Conservation (phyloP, 1,140 invertebrate species). For the Idris sp. region DNA sequence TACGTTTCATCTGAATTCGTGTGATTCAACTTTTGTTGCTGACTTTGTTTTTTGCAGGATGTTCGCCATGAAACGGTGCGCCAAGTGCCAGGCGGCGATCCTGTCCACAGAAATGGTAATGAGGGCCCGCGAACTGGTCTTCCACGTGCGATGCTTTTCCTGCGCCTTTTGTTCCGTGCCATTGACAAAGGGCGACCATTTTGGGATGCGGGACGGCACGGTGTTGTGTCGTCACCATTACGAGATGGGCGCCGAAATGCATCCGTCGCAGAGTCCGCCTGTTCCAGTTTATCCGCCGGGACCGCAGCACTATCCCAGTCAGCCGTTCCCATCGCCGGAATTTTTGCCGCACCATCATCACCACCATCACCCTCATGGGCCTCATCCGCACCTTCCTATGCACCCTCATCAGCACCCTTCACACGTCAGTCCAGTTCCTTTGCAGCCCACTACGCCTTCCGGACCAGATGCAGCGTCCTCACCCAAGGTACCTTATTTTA, state of each 20-base stretch:
- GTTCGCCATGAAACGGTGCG: slow-evolving; percentile 90
- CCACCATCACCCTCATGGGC: slow-evolving; percentile 72
- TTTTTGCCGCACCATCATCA: slow-evolving; percentile 77
- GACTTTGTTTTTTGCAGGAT: slow-evolving; percentile 82
- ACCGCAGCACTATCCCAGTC: slow-evolving; percentile 78
- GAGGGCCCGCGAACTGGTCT: slow-evolving; percentile 94
- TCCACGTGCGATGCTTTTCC: slow-evolving; percentile 96
- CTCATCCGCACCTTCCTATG: slow-evolving; percentile 76
- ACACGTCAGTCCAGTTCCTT: slow-evolving; percentile 74
- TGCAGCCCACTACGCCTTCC: slow-evolving; percentile 71
- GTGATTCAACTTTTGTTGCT: slow-evolving; percentile 24
- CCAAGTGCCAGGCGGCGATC: slow-evolving; percentile 92
- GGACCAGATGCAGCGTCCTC: slow-evolving; percentile 69
- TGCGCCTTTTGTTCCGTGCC: slow-evolving; percentile 93
- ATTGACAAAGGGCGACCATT: slow-evolving; percentile 94
- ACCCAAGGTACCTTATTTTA: slow-evolving; percentile 84
- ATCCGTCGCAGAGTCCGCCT: slow-evolving; percentile 82
- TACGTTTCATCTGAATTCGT: slow-evolving; percentile 10
- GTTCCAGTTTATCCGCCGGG: slow-evolving; percentile 78
- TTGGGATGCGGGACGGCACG: slow-evolving; percentile 91
- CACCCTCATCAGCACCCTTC: slow-evolving; percentile 77
- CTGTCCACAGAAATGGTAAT: slow-evolving; percentile 96
- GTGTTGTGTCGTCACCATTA: slow-evolving; percentile 92
- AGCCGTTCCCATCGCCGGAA: slow-evolving; percentile 79
- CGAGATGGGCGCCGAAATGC: slow-evolving; percentile 83